Conservation (phyloP, 2,113 vertebrate species). For the Pedionomus torquatus region DNA sequence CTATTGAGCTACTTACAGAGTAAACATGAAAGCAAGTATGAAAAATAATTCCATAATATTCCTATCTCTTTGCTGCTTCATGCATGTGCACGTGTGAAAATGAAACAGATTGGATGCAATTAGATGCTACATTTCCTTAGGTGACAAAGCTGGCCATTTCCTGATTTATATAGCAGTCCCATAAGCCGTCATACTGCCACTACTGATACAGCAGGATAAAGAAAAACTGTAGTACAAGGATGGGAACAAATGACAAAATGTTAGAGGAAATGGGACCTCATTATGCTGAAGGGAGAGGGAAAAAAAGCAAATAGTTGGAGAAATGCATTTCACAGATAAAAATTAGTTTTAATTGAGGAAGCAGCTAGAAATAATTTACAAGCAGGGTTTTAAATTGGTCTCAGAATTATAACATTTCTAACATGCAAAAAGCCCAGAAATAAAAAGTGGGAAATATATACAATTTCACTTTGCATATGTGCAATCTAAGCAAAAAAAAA, state of each 20-base stretch:
- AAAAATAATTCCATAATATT: not conserved
- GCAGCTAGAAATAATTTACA: not conserved
- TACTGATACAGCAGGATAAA: not conserved
- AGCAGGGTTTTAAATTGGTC: not conserved
- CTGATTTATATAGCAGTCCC: not conserved
- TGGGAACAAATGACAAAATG: not conserved
- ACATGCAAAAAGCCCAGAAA: not conserved
- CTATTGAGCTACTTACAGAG: not conserved
- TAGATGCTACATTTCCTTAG: not conserved
- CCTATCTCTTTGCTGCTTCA: not conserved
- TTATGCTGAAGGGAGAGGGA: not conserved
- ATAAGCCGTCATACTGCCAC: not conserved
- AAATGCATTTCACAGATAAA: constrained; percentile 22
- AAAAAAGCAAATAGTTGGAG: not conserved
- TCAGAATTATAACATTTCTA: not conserved
- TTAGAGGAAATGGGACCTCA: not conserved
- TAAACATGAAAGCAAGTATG: not conserved
- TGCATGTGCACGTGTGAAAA: not conserved
- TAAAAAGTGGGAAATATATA: not conserved
- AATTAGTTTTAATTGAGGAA: constrained; percentile 4
- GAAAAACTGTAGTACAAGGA: not conserved
- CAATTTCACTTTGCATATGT: not conserved
- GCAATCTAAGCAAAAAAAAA: constrained; percentile 21
- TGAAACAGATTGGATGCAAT: not conserved
- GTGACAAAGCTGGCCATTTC: not conserved